phyloP scores from a whole-genome alignment of 1,140 invertebrate species.

The Drosophila lini region DNA sequence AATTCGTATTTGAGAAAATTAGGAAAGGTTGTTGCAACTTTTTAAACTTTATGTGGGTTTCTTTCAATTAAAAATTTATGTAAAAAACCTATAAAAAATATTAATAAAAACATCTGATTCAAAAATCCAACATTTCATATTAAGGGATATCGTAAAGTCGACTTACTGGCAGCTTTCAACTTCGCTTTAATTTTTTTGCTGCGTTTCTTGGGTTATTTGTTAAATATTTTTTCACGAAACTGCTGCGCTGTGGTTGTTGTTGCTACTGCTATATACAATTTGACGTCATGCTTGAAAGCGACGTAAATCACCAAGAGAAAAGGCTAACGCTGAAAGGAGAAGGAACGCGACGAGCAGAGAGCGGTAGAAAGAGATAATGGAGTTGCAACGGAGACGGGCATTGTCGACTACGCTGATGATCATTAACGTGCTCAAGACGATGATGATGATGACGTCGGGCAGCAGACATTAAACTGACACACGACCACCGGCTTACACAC shows the following conservation, averaged over 20 bases:
- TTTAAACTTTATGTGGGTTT: background rate
- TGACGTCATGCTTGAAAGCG: conserved; percentile 78
- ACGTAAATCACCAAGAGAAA: conserved; percentile 69
- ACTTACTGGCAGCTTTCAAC: background rate
- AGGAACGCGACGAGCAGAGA: background rate
- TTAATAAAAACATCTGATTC: background rate
- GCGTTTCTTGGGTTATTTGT: conserved; percentile 65
- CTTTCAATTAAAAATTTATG: background rate
- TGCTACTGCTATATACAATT: conserved; percentile 59
- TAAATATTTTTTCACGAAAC: conserved; percentile 60
- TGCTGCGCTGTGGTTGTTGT: conserved; percentile 24
- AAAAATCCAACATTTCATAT: too few species aligned
- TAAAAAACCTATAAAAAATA: background rate
- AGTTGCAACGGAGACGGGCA: conserved; percentile 67
- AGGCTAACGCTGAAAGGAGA: conserved; percentile 26
- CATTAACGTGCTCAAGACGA: conserved; percentile 26
- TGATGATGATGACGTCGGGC: conserved; percentile 54
- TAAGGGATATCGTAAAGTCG: conserved; percentile 16
- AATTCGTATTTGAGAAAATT: too few species aligned
- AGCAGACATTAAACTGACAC: conserved; percentile 79
- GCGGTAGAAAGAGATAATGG: conserved; percentile 51
- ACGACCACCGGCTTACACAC: conserved; percentile 63
- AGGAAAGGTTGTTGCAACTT: too few species aligned
- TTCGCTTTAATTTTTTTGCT: conserved; percentile 19
- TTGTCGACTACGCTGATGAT: conserved; percentile 33